phyloP scores from a whole-genome alignment of 1,140 invertebrate genomes.

The Penaeus vannamei region DNA sequence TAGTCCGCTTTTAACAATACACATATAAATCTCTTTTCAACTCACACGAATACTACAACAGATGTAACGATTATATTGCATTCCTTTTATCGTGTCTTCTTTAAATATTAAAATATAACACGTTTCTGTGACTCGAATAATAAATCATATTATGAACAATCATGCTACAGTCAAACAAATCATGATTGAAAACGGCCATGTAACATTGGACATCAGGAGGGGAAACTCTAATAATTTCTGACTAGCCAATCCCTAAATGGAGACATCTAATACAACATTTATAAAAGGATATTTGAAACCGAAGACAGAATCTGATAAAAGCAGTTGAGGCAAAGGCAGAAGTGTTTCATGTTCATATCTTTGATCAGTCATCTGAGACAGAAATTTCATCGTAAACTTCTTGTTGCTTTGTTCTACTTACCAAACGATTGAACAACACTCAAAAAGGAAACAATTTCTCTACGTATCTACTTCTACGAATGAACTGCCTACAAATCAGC shows the following conservation, averaged over 20 bases:
- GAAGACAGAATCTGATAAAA: conserved; percentile 15
- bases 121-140: no score
- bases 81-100: no score
- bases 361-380: conserved; percentile 21
- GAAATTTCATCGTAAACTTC: not conserved
- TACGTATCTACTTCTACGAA: no score
- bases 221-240: conserved; percentile 53
- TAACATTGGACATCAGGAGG: not conserved
- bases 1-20: no score
- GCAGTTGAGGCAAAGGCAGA: conserved; percentile 41
- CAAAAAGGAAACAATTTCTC: no score
- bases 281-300: conserved; percentile 38
- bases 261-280: conserved; percentile 4
- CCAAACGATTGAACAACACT: no score
- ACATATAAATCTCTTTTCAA: no score
- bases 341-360: conserved; percentile 56
- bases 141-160: not conserved
- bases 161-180: not conserved
- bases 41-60: no score
- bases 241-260: conserved; percentile 61
- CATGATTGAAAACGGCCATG: not conserved
- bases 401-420: no score
- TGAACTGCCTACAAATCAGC: no score
- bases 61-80: no score
- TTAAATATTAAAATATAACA: no score